A percentile compares a stretch with the other conserved stretches of the same genome.
Evolutionary conservation across 2,113 vertebrate genomes (phyloP).

Genomic region (Pachycephala philippinensis): DNA sequence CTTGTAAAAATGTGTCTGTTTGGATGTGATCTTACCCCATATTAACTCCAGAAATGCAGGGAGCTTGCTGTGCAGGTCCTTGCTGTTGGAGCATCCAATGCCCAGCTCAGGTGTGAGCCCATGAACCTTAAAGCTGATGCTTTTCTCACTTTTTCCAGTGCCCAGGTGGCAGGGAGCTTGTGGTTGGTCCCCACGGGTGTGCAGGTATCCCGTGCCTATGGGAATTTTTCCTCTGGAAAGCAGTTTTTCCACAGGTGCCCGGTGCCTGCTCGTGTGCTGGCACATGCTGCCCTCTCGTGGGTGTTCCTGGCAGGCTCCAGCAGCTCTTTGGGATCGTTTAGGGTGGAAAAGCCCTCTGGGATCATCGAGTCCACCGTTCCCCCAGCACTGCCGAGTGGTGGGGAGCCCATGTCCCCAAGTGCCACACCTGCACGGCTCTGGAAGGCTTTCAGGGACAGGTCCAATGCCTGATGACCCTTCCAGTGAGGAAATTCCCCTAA

Average conservation of each 20-base stretch:
- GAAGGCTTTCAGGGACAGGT: too few species aligned
- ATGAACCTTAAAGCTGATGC: neutral
- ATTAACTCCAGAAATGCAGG: neutral
- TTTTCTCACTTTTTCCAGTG: neutral
- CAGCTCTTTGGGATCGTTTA: fast-evolving
- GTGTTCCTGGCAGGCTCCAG: neutral
- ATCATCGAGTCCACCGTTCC: fast-evolving
- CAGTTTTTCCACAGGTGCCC: fast-evolving
- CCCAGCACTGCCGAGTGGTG: neutral
- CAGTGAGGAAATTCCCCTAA: neutral
- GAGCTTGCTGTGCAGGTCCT: neutral
- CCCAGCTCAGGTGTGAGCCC: neutral
- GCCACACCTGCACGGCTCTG: neutral
- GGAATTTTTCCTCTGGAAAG: too few species aligned
- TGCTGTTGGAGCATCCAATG: neutral
- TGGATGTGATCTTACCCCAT: neutral
- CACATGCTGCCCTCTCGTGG: neutral
- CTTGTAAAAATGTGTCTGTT: neutral
- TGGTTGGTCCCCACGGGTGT: neutral
- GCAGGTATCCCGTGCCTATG: fast-evolving
- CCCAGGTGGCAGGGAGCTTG: too few species aligned
- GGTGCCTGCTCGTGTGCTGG: fast-evolving
- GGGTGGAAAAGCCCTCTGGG: neutral
- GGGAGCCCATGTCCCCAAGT: neutral
- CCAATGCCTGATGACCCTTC: neutral